Evolutionary conservation across 2,888 invertebrate species (phyloP).

Genomic region (Luffia ferchaultella): DNA sequence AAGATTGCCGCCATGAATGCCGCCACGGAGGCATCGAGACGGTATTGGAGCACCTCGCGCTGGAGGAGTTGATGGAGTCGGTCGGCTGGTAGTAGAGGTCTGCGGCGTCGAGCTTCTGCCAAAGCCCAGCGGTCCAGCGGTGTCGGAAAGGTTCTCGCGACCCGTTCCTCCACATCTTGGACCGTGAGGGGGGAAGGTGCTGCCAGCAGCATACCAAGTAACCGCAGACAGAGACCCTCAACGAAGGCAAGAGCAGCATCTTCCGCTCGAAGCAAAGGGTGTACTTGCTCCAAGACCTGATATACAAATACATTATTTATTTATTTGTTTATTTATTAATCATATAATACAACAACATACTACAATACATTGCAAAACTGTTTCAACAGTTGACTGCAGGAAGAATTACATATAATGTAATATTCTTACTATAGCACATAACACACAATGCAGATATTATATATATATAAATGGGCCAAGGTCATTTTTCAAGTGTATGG

Average conservation of each 20-base stretch:
- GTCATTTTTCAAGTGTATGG: too few species aligned
- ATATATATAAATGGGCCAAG: too few species aligned
- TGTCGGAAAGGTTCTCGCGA: constrained; percentile 91
- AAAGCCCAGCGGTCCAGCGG: constrained; percentile 95
- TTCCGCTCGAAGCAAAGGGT: constrained; percentile 84
- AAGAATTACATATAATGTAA: too few species aligned
- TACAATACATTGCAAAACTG: not conserved
- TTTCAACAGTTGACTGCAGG: too few species aligned
- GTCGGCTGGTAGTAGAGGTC: constrained; percentile 85
- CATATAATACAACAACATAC: too few species aligned
- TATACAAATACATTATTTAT: constrained; percentile 3
- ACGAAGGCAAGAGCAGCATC: constrained; percentile 93
- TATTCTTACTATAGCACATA: too few species aligned
- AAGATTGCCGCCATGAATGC: constrained; percentile 92
- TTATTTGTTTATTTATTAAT: too few species aligned
- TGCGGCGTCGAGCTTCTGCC: constrained; percentile 81
- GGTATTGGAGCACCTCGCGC: constrained; percentile 88
- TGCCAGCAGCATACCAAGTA: constrained; percentile 88
- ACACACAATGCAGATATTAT: too few species aligned
- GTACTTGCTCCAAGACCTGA: constrained; percentile 90
- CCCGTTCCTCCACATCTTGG: constrained; percentile 92
- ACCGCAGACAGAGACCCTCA: constrained; percentile 87
- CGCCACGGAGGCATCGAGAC: constrained; percentile 87
- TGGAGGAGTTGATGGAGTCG: constrained; percentile 88
- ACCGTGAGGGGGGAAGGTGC: constrained; percentile 85